phyloP scores from a whole-genome alignment of 2,113 vertebrate species.

The Platysternon megacephalum region DNA sequence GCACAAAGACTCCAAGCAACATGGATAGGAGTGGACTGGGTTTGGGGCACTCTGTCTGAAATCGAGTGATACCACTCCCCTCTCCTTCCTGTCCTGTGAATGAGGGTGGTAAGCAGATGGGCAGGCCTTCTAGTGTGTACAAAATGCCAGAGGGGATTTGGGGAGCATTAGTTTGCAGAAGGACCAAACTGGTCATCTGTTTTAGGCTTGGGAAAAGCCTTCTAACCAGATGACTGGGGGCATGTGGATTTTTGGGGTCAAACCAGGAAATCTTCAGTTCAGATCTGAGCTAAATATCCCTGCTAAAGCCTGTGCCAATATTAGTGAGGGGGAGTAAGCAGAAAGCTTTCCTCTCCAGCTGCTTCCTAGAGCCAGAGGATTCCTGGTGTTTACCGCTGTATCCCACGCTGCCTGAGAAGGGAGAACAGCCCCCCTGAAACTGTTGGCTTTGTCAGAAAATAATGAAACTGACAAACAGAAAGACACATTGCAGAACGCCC shows the following conservation, averaged over 20 bases:
- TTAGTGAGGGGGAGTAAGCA: not conserved
- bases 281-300: not conserved
- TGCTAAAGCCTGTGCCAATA: not conserved
- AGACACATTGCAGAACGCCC: not conserved
- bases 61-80: not conserved
- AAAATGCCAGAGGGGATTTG: not conserved
- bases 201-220: not conserved
- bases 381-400: not conserved
- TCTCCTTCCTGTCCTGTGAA: not conserved
- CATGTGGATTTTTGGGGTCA: not conserved
- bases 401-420: fast-evolving
- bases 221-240: too few relatives aligned
- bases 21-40: not conserved
- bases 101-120: not conserved
- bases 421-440: not conserved
- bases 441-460: not conserved
- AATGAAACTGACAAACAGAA: not conserved
- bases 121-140: not conserved
- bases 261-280: fast-evolving
- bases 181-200: not conserved
- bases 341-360: not conserved
- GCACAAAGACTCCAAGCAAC: not conserved
- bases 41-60: not conserved
- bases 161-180: not conserved
- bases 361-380: not conserved